These are phyloP conservation scores for Agrotis segetum DNA, from an alignment of 2,888 invertebrate species.

Conservation along the genomic window DNA sequence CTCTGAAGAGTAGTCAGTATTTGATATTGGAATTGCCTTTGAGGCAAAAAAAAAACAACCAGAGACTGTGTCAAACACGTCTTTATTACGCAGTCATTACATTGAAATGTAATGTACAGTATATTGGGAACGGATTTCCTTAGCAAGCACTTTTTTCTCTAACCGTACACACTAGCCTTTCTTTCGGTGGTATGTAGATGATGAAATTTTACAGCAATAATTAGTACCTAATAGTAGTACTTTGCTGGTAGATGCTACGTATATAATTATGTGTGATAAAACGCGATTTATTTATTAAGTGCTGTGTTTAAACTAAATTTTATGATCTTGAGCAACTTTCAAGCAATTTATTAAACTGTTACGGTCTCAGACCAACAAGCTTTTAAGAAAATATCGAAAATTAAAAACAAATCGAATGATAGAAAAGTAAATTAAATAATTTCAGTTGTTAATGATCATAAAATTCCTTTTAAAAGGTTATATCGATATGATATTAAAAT, in stretches of 20 bases:
- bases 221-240: slow-evolving; percentile 87
- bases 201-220: slow-evolving; percentile 89
- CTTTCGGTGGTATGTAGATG: slow-evolving; percentile 87
- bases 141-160: slow-evolving; percentile 65
- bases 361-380: slow-evolving; percentile 58
- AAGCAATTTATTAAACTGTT: slow-evolving; percentile 57
- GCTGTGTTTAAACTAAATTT: slow-evolving; percentile 72
- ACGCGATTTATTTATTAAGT: slow-evolving; percentile 82
- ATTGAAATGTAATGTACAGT: slow-evolving; percentile 46
- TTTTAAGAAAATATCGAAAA: slow-evolving; percentile 37
- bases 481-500: slow-evolving; percentile 89
- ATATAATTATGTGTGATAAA: slow-evolving; percentile 87
- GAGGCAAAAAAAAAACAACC: slow-evolving; percentile 31
- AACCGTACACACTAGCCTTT: slow-evolving; percentile 82
- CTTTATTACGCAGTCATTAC: slow-evolving; percentile 43
- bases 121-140: slow-evolving; percentile 39
- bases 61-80: slow-evolving; percentile 68
- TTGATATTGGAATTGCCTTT: slow-evolving; percentile 53
- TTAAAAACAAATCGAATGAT: slow-evolving; percentile 29
- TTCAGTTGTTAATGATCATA: slow-evolving; percentile 74
- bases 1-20: slow-evolving; percentile 50
- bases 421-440: slow-evolving; percentile 26
- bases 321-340: slow-evolving; percentile 70
- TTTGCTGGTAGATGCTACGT: slow-evolving; percentile 88
- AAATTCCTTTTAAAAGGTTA: slow-evolving; percentile 80